These are phyloP conservation scores for Smutsia gigantea DNA, from an alignment of 2,797 vertebrate species.

Conservation along the genomic window DNA sequence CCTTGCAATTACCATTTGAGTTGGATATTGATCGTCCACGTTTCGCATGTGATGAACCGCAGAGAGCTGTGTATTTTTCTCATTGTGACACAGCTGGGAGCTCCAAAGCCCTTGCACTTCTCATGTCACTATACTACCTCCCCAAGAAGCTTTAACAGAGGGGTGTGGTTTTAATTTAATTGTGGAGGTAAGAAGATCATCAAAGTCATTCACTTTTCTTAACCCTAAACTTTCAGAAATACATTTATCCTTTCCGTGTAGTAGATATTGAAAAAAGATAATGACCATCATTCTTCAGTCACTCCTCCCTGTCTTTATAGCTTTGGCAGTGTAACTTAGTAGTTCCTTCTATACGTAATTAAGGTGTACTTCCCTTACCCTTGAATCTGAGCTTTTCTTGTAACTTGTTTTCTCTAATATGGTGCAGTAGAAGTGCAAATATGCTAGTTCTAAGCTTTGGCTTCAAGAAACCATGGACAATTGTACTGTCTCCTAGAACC, in stretches of 20 bases:
- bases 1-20: not conserved
- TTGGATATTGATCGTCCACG: not conserved
- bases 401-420: not conserved
- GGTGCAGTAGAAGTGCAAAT: not conserved
- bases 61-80: not conserved
- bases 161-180: not conserved
- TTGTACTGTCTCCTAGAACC: not conserved
- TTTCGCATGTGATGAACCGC: not conserved
- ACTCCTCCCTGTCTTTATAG: not conserved
- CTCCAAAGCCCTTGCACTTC: not conserved
- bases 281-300: not conserved
- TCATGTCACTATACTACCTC: not conserved
- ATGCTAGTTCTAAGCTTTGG: not conserved
- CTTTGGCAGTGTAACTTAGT: not conserved
- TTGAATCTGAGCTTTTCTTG: not conserved
- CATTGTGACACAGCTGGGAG: not conserved
- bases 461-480: not conserved
- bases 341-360: not conserved
- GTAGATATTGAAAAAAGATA: not conserved
- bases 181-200: not conserved
- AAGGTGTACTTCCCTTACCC: not conserved
- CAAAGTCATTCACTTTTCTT: not conserved
- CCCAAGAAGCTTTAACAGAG: not conserved
- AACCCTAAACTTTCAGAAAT: not conserved
- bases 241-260: not conserved